Conservation (phyloP, 2,888 invertebrate genomes). For the Zootermopsis nevadensis region DNA sequence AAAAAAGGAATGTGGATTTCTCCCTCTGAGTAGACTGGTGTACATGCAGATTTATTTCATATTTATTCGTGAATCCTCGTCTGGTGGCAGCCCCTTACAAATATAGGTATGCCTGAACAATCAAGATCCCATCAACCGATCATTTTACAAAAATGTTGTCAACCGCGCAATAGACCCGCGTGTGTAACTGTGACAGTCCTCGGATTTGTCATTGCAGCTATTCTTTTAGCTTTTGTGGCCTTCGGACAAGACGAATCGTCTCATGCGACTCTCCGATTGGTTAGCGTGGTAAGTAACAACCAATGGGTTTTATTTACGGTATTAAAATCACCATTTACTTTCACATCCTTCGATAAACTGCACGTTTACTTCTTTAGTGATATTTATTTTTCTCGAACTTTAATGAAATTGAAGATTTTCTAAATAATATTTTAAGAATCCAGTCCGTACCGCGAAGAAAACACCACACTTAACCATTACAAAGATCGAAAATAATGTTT, state of each 20-base stretch:
- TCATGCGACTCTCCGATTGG: conserved; percentile 47
- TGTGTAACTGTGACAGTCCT: conserved; percentile 49
- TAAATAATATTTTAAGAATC: too few species aligned
- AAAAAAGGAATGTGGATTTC: background rate
- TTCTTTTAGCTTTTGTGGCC: conserved; percentile 50
- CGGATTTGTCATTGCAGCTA: conserved; percentile 48
- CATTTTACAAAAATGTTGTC: conserved; percentile 34
- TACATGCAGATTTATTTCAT: background rate
- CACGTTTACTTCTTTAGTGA: too few species aligned
- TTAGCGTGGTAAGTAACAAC: conserved; percentile 50
- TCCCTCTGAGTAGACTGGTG: background rate
- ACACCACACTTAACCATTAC: too few species aligned
- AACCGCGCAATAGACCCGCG: conserved; percentile 45
- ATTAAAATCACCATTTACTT: too few species aligned
- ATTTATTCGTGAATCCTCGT: background rate
- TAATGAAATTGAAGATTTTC: too few species aligned
- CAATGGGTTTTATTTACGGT: too few species aligned
- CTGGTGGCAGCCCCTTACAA: background rate
- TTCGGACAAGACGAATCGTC: conserved; percentile 48
- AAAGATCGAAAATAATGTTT: too few species aligned
- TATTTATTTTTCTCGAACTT: too few species aligned
- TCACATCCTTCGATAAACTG: too few species aligned
- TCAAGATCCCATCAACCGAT: background rate
- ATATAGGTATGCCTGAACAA: conserved; percentile 15
- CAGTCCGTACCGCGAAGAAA: too few species aligned